These are phyloP conservation scores for Pomacea canaliculata DNA, from an alignment of 2,888 invertebrate genomes.

Conservation along the genomic window DNA sequence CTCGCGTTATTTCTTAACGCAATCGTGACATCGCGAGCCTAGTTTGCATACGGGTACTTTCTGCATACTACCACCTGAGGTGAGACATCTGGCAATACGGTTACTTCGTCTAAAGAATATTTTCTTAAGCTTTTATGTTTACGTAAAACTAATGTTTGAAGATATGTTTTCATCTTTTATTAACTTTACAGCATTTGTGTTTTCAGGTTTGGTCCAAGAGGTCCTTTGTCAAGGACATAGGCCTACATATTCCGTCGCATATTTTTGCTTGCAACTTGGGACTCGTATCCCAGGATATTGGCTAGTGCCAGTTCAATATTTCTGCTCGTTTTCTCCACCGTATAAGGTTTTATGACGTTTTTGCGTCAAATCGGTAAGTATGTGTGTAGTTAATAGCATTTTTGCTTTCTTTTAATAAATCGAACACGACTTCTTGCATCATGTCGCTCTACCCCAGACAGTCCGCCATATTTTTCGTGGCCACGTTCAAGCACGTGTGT, in stretches of 20 bases:
- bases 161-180: too few species aligned
- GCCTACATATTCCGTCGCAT: slow-evolving; percentile 23
- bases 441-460: slow-evolving; percentile 31
- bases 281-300: slow-evolving; percentile 11
- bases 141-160: too few species aligned
- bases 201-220: slow-evolving; percentile 29
- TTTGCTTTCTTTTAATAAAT: background rate
- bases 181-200: background rate
- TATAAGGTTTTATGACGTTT: slow-evolving; percentile 64
- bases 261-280: slow-evolving; percentile 11
- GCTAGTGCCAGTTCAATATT: slow-evolving; percentile 13
- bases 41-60: background rate
- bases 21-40: background rate
- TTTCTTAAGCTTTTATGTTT: too few species aligned
- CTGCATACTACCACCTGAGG: background rate
- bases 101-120: background rate
- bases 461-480: slow-evolving; percentile 29
- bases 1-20: slow-evolving; percentile 40
- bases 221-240: slow-evolving; percentile 22
- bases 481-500: slow-evolving; percentile 24
- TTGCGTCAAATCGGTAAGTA: slow-evolving; percentile 58
- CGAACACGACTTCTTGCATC: background rate
- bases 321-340: slow-evolving; percentile 22
- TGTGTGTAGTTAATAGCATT: background rate
- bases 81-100: background rate